Percentiles rank a stretch among this genome's conserved stretches.
These are phyloP conservation scores for Heliconius hortense DNA, from an alignment of 2,888 invertebrate species.

Conservation along the genomic window DNA sequence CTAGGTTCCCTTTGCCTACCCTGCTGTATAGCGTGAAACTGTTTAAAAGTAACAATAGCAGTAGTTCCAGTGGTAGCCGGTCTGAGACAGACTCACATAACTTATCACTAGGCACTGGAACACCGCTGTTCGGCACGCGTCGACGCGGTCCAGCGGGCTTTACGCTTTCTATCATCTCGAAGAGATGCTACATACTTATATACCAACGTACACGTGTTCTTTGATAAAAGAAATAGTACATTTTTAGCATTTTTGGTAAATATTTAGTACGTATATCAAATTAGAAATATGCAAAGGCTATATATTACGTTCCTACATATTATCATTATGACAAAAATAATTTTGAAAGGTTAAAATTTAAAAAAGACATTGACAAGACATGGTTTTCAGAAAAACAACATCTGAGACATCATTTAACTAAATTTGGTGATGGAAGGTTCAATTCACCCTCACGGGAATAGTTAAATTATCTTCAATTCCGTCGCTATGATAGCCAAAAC, in stretches of 20 bases:
- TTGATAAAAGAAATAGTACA: neutral
- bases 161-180: conserved; percentile 42
- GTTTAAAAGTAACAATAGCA: no score
- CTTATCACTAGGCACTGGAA: conserved; percentile 24
- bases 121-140: conserved; percentile 25
- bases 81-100: conserved; percentile 17
- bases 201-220: conserved; percentile 10
- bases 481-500: neutral
- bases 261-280: no score
- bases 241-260: neutral
- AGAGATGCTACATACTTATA: conserved; percentile 18
- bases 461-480: no score
- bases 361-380: no score
- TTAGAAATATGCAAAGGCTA: no score
- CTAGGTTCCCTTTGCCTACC: neutral
- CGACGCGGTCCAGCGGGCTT: conserved; percentile 43
- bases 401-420: no score
- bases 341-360: no score
- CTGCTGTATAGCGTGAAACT: neutral
- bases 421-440: no score
- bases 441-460: no score
- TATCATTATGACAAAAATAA: no score
- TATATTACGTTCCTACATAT: no score
- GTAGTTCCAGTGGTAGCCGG: neutral
- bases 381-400: no score